phyloP scores from a whole-genome alignment of 2,888 invertebrate species.

The Dermolepida albohirtum region DNA sequence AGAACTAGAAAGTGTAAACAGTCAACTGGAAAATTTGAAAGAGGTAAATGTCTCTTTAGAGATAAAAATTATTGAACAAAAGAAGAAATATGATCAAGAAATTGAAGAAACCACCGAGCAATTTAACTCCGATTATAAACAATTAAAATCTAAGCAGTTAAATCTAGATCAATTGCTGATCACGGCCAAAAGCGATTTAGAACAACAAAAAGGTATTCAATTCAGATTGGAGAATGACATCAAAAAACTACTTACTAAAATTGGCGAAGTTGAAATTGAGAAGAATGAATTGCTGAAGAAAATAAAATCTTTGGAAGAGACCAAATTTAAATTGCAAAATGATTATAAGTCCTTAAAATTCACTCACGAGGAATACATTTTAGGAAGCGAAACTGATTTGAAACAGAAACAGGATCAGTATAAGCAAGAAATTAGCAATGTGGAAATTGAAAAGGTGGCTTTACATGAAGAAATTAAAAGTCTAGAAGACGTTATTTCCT shows the following conservation, averaged over 20 bases:
- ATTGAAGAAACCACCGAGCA: conserved; percentile 42
- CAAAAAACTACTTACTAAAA: conserved; percentile 34
- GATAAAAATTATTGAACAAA: conserved; percentile 43
- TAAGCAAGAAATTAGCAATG: conserved; percentile 23
- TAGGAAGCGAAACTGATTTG: conserved; percentile 28
- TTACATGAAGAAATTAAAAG: conserved; percentile 12
- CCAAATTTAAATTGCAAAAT: conserved; percentile 22
- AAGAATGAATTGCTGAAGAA: conserved; percentile 34
- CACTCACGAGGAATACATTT: conserved; percentile 35
- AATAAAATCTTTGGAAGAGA: conserved; percentile 31
- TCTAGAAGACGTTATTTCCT: background rate
- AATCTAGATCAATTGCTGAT: conserved; percentile 38
- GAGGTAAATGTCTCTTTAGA: conserved; percentile 43
- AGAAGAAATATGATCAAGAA: conserved; percentile 44
- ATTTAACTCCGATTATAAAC: conserved; percentile 35
- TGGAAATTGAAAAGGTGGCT: conserved; percentile 19
- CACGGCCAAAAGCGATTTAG: conserved; percentile 48
- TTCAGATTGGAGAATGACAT: conserved; percentile 39
- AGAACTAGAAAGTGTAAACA: conserved; percentile 32
- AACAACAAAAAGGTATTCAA: conserved; percentile 43
- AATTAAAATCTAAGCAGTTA: conserved; percentile 32
- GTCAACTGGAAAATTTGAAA: conserved; percentile 34
- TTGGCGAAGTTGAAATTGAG: conserved; percentile 36
- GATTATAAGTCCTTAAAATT: conserved; percentile 36
- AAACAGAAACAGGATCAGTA: conserved; percentile 18